Base-by-base conservation (phyloP, 2,797 vertebrate species). In the Phaenicophaeus curvirostris region DNA sequence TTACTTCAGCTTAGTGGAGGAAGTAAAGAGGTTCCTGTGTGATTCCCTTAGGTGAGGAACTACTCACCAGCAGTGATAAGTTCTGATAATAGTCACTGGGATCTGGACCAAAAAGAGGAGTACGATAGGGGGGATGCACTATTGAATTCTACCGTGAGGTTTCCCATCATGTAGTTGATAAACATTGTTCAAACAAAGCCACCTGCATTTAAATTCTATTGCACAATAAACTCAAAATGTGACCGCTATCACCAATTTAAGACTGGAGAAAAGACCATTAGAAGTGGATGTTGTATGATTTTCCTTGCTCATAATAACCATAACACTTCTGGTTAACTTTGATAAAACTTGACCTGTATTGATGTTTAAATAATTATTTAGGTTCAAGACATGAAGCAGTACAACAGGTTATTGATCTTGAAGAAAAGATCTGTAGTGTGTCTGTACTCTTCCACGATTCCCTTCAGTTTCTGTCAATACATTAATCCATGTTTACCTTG, bases 21-120 rank as follows among this genome's bases (percentile, higher is more conserved):
- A 68, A 48, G 11, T 41, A 55, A 27, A 63, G 55, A 41, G 12
- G 3, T 57, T 86, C 11, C 6, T 62, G 4, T 30, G 4, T 15
- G 44, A 77, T n/a, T 81, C 28, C 39, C 35, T 75, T 0, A 1
- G 74, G 50, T 0, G 0, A 41, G n/a, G 62, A 46, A 25, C 39
- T 50, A 18, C 24, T 51, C 21, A n/a, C 30, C 27, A 59, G 18
- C 35, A 82, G 35, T 5, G 33, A 4, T 46, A 44, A 58, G 4
- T 62, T 74, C 48, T 84, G 66, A 28, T 7, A 35, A 15, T 4
- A 31, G 66, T 33, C 37, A 16, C 10, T 59, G 24, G 15, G n/a
- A 55, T 69, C 15, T 67, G n/a, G 18, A 74, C 13, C 10, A 24
- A 39, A 66, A 30, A 67, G 20, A 71, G 5, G 19, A 58, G 9